Evolutionary conservation across 92 coral and sea anemone species (phyloP), one percentile per base, ranked within the genome.

Genomic region (Paramuricea clavata): DNA sequence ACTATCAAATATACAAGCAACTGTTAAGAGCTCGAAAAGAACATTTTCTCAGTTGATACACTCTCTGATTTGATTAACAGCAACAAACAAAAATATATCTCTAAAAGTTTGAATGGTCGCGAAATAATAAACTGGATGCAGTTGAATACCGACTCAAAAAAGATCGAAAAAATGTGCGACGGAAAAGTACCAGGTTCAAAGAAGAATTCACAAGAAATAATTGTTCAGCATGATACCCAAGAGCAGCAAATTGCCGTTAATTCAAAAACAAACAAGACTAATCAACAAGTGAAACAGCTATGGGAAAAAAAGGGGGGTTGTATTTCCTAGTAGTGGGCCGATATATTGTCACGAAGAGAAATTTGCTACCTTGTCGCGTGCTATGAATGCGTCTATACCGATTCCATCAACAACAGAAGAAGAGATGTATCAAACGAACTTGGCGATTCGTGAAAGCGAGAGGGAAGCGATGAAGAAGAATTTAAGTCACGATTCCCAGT

Each of bases 241-340:
- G 86, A 82, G 61, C n/a, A 64, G 57, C 60, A 32, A 36, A 27
- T 65, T 27, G 34, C 72, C 25, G 34, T 27, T 65, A 16, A 6
- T 64, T 22, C 59, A 1, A 36, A 23, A 43, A 56, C 87, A 50
- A 62, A 50, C 59, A 79, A 81, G 56, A 39, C 78, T 33, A 85
- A 49, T 77, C 60, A 59, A 49, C 35, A 27, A 65, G 91, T 87
- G 34, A 87, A 87, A 81, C 74, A 81, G 32, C 52, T 87, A 22
- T 87, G 89, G 92, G 86, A 85, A 26, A 77, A 78, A 83, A 78
- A n/a, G n/a, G n/a, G 76, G 59, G 92, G 85, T 76, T 32, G 62
- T 57, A 43, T 85, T 89, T 71, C 87, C 92, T 13, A 86, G 92
- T 77, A 89, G 89, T 70, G 89, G 92, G 68, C n/a, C 89, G 60